These are phyloP conservation scores for Agriopis aurantiaria DNA, from an alignment of 2,888 invertebrate species.

Conservation along the genomic window DNA sequence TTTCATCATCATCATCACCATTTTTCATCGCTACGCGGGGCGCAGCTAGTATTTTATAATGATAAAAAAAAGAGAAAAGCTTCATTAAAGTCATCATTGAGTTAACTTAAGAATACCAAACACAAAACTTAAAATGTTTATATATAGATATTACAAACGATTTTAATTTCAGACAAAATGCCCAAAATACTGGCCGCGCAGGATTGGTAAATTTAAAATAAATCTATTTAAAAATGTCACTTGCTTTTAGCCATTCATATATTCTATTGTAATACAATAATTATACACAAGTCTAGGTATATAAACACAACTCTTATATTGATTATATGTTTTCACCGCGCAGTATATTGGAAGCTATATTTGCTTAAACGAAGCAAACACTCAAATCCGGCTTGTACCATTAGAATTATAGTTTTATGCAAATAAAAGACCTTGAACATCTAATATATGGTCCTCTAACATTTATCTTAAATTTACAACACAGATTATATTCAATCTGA, in stretches of 20 bases:
- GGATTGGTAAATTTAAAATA: too few relatives aligned
- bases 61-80: too few relatives aligned
- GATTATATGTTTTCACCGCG: background rate
- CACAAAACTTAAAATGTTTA: too few relatives aligned
- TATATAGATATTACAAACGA: too few relatives aligned
- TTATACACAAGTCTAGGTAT: background rate
- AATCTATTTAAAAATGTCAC: background rate
- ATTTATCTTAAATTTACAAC: conserved; percentile 34
- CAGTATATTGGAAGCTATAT: conserved; percentile 1
- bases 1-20: too few relatives aligned
- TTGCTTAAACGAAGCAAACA: conserved; percentile 16
- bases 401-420: conserved; percentile 31
- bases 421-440: conserved; percentile 29
- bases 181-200: too few relatives aligned
- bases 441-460: conserved; percentile 24
- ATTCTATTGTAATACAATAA: background rate
- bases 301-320: background rate
- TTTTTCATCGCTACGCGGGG: too few relatives aligned
- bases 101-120: too few relatives aligned
- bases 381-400: conserved; percentile 28
- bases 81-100: too few relatives aligned
- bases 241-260: background rate
- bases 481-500: conserved; percentile 19
- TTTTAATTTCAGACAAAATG: too few relatives aligned
- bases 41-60: too few relatives aligned